These are phyloP conservation scores for Rhyacophila brunnea DNA, from an alignment of 1,140 invertebrate genomes.

Conservation along the genomic window DNA sequence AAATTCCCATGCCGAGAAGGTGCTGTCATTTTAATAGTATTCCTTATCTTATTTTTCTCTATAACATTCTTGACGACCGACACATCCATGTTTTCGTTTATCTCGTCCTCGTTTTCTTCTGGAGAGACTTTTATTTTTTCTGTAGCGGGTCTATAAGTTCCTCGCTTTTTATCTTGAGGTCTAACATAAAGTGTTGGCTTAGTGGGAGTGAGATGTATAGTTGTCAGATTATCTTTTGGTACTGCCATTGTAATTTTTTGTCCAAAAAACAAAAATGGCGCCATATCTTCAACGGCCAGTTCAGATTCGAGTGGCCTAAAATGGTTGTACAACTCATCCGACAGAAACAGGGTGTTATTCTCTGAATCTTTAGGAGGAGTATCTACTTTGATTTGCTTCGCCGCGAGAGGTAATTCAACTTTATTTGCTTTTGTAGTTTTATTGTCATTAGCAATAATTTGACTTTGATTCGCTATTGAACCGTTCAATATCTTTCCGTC, in stretches of 20 bases:
- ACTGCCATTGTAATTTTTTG: constrained; percentile 57
- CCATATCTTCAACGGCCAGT: constrained; percentile 64
- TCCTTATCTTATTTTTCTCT: constrained; percentile 54
- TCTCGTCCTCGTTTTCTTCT: constrained; percentile 50
- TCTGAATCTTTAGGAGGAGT: constrained; percentile 41
- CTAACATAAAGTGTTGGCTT: constrained; percentile 54
- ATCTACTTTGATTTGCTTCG: too few species aligned
- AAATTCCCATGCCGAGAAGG: constrained; percentile 47
- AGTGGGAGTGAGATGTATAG: constrained; percentile 51
- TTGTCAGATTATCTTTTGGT: constrained; percentile 46
- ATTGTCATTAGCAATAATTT: neutral
- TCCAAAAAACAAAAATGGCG: constrained; percentile 69
- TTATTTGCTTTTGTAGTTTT: constrained; percentile 39
- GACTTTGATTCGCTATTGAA: neutral
- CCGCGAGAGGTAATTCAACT: constrained; percentile 30
- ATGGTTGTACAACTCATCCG: constrained; percentile 62
- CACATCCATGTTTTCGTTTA: constrained; percentile 56
- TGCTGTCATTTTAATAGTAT: constrained; percentile 50
- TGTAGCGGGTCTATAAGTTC: constrained; percentile 51
- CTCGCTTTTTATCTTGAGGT: constrained; percentile 53
- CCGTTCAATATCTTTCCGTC: too few species aligned
- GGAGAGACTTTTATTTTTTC: constrained; percentile 49
- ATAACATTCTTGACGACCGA: constrained; percentile 54
- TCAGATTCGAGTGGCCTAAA: constrained; percentile 62
- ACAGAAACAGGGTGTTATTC: constrained; percentile 55